Evolutionary conservation across 2,797 vertebrate species (phyloP).

Genomic region (Microtus obscurus): DNA sequence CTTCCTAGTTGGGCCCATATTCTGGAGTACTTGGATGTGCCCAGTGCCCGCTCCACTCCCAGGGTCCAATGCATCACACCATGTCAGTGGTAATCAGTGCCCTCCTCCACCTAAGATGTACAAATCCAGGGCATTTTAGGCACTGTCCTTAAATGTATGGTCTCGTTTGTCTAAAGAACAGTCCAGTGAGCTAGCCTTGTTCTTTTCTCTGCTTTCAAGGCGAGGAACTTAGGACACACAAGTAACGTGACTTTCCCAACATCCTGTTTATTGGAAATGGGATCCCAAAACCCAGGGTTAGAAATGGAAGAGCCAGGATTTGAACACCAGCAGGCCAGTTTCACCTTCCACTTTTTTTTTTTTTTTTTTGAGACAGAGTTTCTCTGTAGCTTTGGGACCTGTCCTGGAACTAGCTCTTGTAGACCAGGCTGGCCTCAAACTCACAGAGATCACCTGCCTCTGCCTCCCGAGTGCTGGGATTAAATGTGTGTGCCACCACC

Average conservation of each 20-base stretch:
- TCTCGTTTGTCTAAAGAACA: neutral
- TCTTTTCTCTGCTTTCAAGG: conserved; percentile 9
- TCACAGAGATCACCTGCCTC: too few species aligned
- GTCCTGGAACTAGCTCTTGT: too few species aligned
- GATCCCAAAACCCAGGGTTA: neutral
- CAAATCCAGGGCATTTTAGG: neutral
- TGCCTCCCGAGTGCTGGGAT: too few species aligned
- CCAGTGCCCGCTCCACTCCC: neutral
- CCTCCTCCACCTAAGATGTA: neutral
- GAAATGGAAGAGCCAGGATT: neutral
- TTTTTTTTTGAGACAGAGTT: too few species aligned
- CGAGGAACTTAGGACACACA: conserved; percentile 16
- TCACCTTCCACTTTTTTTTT: neutral
- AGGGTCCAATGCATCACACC: neutral
- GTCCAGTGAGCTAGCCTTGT: neutral
- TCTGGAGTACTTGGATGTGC: neutral
- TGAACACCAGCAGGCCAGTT: neutral
- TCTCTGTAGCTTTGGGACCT: too few species aligned
- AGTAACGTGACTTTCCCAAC: conserved; percentile 36
- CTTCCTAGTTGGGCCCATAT: neutral
- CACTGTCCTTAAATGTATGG: neutral
- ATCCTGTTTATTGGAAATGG: neutral
- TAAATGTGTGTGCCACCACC: too few species aligned
- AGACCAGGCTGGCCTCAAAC: too few species aligned
- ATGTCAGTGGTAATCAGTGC: neutral